These are phyloP conservation scores for Sceloporus tristichus DNA, from an alignment of 2,113 vertebrate genomes.

Conservation along the genomic window DNA sequence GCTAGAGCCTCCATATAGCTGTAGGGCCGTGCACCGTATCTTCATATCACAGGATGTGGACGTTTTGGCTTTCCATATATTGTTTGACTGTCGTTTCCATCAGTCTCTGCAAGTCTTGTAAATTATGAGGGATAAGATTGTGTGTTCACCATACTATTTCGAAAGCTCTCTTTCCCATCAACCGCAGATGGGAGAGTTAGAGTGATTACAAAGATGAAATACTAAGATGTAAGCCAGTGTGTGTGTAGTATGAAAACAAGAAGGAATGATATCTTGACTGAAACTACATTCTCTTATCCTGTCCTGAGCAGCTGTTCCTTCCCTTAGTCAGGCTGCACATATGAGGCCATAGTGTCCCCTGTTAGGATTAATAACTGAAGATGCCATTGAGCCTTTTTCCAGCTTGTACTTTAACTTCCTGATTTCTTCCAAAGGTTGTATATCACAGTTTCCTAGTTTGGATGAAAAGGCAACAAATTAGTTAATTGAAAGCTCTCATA, in stretches of 20 bases:
- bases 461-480: too few species aligned
- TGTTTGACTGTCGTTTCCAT: too few species aligned
- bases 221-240: background rate
- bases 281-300: background rate
- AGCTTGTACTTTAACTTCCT: background rate
- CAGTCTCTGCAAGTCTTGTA: too few species aligned
- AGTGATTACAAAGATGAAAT: too few species aligned
- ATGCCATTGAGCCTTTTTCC: background rate
- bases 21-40: background rate
- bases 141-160: background rate
- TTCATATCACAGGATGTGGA: background rate
- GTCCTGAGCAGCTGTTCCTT: background rate
- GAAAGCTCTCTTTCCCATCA: background rate
- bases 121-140: too few species aligned
- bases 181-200: background rate
- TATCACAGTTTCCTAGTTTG: background rate
- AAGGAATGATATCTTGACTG: background rate
- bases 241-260: background rate
- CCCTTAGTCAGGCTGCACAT: background rate
- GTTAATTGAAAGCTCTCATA: background rate
- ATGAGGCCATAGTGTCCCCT: background rate
- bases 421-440: background rate
- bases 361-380: background rate
- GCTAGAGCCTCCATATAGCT: background rate
- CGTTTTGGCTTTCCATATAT: too few species aligned